Conservation (phyloP, 1,140 invertebrate genomes). For the Polypedilum pembai region DNA sequence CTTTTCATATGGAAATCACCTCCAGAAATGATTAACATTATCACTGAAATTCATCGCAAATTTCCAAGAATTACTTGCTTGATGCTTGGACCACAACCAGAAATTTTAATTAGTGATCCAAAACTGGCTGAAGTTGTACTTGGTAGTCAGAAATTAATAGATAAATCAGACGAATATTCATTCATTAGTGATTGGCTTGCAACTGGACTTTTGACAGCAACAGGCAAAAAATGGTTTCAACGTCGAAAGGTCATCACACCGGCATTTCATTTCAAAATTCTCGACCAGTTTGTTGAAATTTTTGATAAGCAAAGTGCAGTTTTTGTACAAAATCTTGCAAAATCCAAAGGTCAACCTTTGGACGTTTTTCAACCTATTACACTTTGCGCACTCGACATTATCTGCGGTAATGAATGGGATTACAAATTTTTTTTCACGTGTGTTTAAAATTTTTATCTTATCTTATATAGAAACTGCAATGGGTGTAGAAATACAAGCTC, state of each 20-base stretch:
- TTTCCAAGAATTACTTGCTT: background rate
- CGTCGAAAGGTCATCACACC: constrained; percentile 77
- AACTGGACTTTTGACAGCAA: background rate
- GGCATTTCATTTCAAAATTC: constrained; percentile 79
- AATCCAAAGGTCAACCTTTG: constrained; percentile 36
- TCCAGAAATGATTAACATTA: background rate
- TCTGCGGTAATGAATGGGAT: constrained; percentile 51
- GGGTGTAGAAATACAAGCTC: constrained; percentile 68
- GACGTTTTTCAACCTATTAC: constrained; percentile 53
- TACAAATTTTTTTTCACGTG: too few species aligned
- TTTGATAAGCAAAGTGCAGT: constrained; percentile 62
- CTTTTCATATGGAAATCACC: background rate
- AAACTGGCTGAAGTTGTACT: background rate
- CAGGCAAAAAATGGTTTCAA: constrained; percentile 61
- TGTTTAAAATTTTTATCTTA: background rate
- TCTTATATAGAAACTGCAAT: constrained; percentile 68
- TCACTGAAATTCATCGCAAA: background rate
- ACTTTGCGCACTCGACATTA: constrained; percentile 63
- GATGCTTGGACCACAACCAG: background rate
- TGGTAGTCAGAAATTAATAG: background rate
- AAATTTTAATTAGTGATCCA: background rate
- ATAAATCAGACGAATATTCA: background rate
- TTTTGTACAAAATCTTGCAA: constrained; percentile 50
- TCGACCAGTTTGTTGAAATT: constrained; percentile 63
- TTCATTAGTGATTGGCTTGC: background rate